phyloP scores from a whole-genome alignment of 2,888 invertebrate species.

The Eudasyphora cyanicolor region DNA sequence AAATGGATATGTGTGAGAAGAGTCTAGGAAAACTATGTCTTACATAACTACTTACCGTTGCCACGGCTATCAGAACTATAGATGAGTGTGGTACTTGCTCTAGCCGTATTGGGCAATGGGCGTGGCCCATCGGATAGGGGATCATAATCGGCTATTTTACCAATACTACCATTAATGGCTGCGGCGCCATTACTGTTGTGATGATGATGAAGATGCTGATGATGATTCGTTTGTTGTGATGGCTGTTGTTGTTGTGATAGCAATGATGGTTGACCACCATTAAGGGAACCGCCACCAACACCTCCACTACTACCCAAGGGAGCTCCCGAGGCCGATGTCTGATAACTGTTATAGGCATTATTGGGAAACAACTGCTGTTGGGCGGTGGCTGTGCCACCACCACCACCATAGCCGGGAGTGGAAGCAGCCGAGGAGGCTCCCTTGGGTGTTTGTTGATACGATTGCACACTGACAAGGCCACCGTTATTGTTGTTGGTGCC shows the following conservation, averaged over 20 bases:
- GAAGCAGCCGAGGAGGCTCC: constrained; percentile 49
- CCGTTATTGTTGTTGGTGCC: constrained; percentile 69
- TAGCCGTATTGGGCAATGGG: constrained; percentile 86
- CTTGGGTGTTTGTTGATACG: constrained; percentile 57
- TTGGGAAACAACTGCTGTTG: constrained; percentile 73
- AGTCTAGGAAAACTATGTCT: no score
- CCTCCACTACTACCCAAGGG: constrained; percentile 60
- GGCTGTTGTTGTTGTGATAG: background rate
- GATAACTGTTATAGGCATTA: constrained; percentile 70
- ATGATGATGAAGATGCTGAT: constrained; percentile 36
- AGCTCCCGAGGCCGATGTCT: constrained; percentile 68
- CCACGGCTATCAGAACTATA: constrained; percentile 88
- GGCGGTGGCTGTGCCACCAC: constrained; percentile 58
- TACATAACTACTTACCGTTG: constrained; percentile 81
- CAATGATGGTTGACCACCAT: constrained; percentile 12
- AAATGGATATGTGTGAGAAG: background rate
- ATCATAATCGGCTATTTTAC: constrained; percentile 91
- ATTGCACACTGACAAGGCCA: constrained; percentile 32
- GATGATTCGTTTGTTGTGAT: constrained; percentile 29
- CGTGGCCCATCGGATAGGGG: constrained; percentile 87
- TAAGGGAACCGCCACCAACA: constrained; percentile 63
- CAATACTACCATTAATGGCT: constrained; percentile 80
- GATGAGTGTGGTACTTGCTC: constrained; percentile 91
- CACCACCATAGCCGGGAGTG: constrained; percentile 50
- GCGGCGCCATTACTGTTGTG: constrained; percentile 60